phyloP scores from a whole-genome alignment of 2,888 invertebrate genomes.

The Aquatica leii region DNA sequence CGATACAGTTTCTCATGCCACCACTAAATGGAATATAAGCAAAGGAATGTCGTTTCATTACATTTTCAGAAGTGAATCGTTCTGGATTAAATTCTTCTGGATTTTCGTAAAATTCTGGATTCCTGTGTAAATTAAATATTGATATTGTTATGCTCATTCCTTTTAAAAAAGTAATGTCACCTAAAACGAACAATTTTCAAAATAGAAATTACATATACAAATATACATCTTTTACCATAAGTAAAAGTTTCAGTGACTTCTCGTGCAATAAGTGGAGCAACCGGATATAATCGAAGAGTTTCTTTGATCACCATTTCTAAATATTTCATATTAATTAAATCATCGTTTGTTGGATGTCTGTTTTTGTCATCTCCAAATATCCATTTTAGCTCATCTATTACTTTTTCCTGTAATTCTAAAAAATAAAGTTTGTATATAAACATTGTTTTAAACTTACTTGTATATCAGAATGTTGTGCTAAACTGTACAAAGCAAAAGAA shows the following conservation, averaged over 20 bases:
- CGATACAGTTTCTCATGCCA: constrained; percentile 70
- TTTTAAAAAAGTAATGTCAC: constrained; percentile 50
- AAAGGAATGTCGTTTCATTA: constrained; percentile 59
- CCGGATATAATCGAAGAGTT: constrained; percentile 64
- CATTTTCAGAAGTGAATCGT: constrained; percentile 61
- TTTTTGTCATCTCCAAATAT: constrained; percentile 50
- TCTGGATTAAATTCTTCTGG: constrained; percentile 65
- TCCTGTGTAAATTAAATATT: constrained; percentile 62
- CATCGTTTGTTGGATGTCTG: constrained; percentile 48
- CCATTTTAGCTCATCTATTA: constrained; percentile 55
- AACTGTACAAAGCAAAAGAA: constrained; percentile 58
- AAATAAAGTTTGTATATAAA: too few species aligned
- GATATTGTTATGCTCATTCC: constrained; percentile 59
- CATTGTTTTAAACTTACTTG: constrained; percentile 55
- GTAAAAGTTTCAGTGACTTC: constrained; percentile 56
- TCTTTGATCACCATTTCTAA: constrained; percentile 66
- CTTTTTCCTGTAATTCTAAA: constrained; percentile 51
- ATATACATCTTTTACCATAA: constrained; percentile 43
- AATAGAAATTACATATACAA: too few species aligned
- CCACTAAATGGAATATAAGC: constrained; percentile 71
- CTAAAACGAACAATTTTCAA: background rate
- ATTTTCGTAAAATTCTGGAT: constrained; percentile 63
- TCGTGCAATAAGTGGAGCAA: constrained; percentile 63
- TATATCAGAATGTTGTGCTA: constrained; percentile 59
- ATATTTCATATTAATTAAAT: constrained; percentile 65